Evolutionary conservation across 2,888 invertebrate genomes (phyloP).

Genomic region (Chironomus riparius): DNA sequence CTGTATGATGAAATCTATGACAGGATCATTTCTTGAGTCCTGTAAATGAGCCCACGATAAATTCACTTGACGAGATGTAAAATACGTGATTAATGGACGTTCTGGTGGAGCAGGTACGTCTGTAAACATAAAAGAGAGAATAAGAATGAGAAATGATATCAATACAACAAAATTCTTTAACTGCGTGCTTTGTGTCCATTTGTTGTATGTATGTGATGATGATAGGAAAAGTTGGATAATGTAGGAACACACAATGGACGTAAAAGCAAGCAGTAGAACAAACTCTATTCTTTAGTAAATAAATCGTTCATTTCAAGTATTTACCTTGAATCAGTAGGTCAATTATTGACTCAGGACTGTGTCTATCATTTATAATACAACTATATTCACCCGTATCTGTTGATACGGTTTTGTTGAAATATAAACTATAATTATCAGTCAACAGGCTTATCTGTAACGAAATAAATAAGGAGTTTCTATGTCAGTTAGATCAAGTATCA

Average conservation of each 20-base stretch:
- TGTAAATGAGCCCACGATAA: conserved; percentile 65
- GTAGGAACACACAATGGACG: neutral
- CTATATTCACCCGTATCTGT: conserved; percentile 58
- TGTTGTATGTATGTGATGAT: neutral
- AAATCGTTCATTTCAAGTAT: neutral
- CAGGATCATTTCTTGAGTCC: conserved; percentile 58
- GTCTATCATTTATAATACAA: conserved; percentile 59
- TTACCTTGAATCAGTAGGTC: conserved; percentile 58
- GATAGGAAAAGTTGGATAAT: neutral
- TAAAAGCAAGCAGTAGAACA: neutral
- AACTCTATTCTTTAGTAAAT: neutral
- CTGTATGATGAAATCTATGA: conserved; percentile 63
- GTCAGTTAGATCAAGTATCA: neutral
- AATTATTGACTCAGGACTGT: conserved; percentile 55
- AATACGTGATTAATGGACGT: conserved; percentile 59
- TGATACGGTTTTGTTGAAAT: conserved; percentile 53
- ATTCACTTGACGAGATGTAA: conserved; percentile 63
- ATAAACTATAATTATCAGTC: conserved; percentile 52
- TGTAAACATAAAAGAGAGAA: conserved; percentile 33
- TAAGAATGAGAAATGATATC: neutral
- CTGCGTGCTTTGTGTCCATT: neutral
- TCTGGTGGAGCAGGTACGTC: conserved; percentile 64
- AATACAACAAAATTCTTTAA: neutral
- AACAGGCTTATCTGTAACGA: conserved; percentile 46
- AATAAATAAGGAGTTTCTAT: neutral